These are phyloP conservation scores for Vimba vimba DNA, from an alignment of 2,113 vertebrate genomes.

Conservation along the genomic window DNA sequence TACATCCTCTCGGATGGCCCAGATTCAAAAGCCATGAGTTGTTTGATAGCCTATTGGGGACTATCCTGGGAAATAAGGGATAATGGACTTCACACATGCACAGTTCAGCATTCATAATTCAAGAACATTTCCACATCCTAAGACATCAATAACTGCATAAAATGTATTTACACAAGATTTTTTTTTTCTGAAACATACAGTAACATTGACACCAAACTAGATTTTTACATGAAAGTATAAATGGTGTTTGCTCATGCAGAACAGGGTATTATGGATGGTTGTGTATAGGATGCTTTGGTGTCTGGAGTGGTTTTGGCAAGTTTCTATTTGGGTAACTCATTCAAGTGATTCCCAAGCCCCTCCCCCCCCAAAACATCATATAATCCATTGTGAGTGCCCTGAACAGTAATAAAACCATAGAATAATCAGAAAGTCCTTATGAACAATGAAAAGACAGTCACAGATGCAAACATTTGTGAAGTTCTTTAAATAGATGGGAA, in stretches of 20 bases:
- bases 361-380: too few species aligned
- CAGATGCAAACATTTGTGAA: slow-evolving; percentile 22
- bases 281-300: background rate
- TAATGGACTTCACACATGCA: slow-evolving; percentile 43
- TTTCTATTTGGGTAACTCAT: background rate
- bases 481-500: slow-evolving; percentile 44
- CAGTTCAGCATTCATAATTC: slow-evolving; percentile 16
- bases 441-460: slow-evolving; percentile 57
- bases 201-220: background rate
- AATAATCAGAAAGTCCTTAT: background rate
- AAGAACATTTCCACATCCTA: slow-evolving; percentile 13
- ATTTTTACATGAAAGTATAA: background rate
- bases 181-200: background rate
- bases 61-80: slow-evolving; percentile 45
- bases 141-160: background rate
- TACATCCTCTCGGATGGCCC: slow-evolving; percentile 74
- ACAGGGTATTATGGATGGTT: background rate
- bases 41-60: slow-evolving; percentile 57
- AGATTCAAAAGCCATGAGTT: slow-evolving; percentile 64
- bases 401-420: background rate
- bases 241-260: background rate
- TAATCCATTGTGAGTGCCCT: background rate
- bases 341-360: background rate
- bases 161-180: slow-evolving; percentile 4
- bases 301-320: background rate